Percentiles rank a stretch among this genome's conserved stretches.
phyloP scores from a whole-genome alignment of 2,888 invertebrate species.

The Elmis aenea region DNA sequence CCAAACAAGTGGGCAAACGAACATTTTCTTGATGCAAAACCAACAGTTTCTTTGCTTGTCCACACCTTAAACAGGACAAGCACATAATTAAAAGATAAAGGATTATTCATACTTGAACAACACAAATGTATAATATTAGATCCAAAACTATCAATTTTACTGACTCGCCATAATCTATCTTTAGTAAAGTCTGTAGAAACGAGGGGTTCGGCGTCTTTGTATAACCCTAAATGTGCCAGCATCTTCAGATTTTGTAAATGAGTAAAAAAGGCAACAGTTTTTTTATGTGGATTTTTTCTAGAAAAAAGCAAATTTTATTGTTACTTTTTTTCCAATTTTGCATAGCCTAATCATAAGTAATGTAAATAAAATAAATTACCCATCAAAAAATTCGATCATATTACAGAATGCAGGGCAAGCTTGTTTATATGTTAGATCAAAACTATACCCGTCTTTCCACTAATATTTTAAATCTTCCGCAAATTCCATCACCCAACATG shows the following conservation, averaged over 20 bases:
- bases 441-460: conserved; percentile 79
- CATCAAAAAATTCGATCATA: conserved; percentile 51
- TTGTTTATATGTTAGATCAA: conserved; percentile 65
- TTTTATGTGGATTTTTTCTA: no score
- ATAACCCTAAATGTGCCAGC: conserved; percentile 66
- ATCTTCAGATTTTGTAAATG: conserved; percentile 81
- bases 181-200: conserved; percentile 3
- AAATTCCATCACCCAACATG: conserved; percentile 70
- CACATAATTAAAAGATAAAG: background rate
- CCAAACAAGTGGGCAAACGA: conserved; percentile 60
- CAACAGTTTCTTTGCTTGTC: conserved; percentile 52
- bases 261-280: conserved; percentile 62
- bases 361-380: conserved; percentile 45
- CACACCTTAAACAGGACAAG: conserved; percentile 23
- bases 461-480: conserved; percentile 73
- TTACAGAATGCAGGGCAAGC: conserved; percentile 71
- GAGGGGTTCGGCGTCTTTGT: conserved; percentile 55
- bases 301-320: no score
- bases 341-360: background rate
- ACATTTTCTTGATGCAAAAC: conserved; percentile 73
- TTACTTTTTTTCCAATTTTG: conserved; percentile 35
- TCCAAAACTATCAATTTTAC: conserved; percentile 69
- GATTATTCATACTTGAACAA: no score
- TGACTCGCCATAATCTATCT: conserved; percentile 22
- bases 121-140: no score